Base-by-base conservation (phyloP, 1,140 invertebrate species). In the Halictus rubicundus region DNA sequence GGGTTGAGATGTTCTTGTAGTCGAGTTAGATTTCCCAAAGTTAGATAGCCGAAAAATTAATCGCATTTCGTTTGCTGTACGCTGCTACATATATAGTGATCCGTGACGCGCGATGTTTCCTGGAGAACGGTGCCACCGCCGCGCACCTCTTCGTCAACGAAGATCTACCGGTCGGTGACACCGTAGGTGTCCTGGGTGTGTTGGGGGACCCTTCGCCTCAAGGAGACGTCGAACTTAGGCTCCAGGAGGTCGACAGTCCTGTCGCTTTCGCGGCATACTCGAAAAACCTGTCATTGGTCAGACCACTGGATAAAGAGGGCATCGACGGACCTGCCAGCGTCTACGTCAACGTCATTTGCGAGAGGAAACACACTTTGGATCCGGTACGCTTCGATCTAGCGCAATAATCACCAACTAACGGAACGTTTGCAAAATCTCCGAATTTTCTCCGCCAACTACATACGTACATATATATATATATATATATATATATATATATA, bases 131-230 rank as follows among this genome's bases (percentile, higher is more conserved):
- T 39, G 97, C 96, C 39, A 97, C 97, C 0, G 97, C 97, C 5
- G 97, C 97, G 90, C 97, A 96, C 90, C 97, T 98, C 88, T 97
- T 98, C 89, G 97, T 98, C 78, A 96, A 95, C 88, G 97, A 98
- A 94, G 96, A 97, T 90, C 92, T 96, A 23, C 94, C 95, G 16
- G 95, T 98, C 49, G 97, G 97, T 76, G 95, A 96, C 75, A 94
- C 95, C 54, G 95, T 98, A 66, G 97, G 96, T 92, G 93, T 95
- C 21, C 89, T 98, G 25, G 95, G 95, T 32, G 96, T 98, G 23
- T 95, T 97, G 84, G 97, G 97, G 0, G 96, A 98, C 93, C 95
- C 97, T 10, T 93, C 95, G 57, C 85, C 89, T 7, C 93, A 94
- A 65, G 97, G 97, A 14, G 96, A 97, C 89, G 98, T 98, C 46